A percentile compares a stretch with the other conserved stretches of the same genome.
Conservation (phyloP, 1,140 invertebrate species). For the Danaus melanippus region DNA sequence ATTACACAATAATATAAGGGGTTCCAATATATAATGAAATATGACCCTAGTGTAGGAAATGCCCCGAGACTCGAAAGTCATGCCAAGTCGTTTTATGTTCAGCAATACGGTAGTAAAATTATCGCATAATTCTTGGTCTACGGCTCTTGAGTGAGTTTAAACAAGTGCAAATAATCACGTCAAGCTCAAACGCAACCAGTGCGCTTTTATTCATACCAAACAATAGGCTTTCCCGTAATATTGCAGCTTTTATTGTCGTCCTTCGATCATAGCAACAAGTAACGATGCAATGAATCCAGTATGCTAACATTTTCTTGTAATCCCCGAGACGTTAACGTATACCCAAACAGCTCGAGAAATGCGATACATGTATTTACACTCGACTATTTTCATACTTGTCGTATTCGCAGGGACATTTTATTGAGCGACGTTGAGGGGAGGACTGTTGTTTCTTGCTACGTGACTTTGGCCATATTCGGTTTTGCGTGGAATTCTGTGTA, state of each 20-base stretch:
- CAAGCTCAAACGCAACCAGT: constrained; percentile 33
- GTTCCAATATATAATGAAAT: no score
- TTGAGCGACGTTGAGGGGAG: constrained; percentile 33
- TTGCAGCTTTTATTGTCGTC: constrained; percentile 45
- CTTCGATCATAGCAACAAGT: constrained; percentile 57
- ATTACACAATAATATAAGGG: no score
- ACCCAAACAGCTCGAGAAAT: constrained; percentile 34
- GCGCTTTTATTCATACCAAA: constrained; percentile 60
- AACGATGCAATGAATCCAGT: constrained; percentile 67
- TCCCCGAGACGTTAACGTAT: constrained; percentile 35
- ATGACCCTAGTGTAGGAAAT: constrained; percentile 3
- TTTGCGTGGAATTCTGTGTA: not conserved
- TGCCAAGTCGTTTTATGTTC: constrained; percentile 4
- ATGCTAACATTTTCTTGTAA: constrained; percentile 56
- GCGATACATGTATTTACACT: constrained; percentile 37
- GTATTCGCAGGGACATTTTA: constrained; percentile 35
- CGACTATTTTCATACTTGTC: constrained; percentile 45
- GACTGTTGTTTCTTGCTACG: constrained; percentile 12
- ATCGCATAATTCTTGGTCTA: constrained; percentile 20
- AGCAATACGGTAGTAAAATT: constrained; percentile 25
- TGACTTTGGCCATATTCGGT: constrained; percentile 9
- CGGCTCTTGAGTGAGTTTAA: constrained; percentile 32
- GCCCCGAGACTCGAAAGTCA: no score
- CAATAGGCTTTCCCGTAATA: constrained; percentile 53
- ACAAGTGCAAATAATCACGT: constrained; percentile 49